Conservation (phyloP, 1,140 invertebrate species). For the Bicyclus anynana region DNA sequence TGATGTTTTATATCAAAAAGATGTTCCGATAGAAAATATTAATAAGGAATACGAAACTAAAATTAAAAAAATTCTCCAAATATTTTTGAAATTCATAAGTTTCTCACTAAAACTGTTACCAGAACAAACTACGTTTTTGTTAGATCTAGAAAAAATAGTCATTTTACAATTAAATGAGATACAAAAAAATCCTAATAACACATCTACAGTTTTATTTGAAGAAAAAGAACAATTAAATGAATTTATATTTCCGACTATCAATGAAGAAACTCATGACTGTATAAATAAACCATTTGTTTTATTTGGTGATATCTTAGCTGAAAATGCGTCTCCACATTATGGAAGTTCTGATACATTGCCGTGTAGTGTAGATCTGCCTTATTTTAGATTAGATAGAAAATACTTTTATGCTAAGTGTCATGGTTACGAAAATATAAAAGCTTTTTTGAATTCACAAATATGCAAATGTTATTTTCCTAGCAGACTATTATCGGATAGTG, state of each 20-base stretch:
- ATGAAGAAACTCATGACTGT: constrained; percentile 28
- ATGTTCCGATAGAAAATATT: constrained; percentile 40
- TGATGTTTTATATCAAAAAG: constrained; percentile 36
- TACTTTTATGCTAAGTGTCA: constrained; percentile 66
- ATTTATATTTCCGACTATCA: constrained; percentile 42
- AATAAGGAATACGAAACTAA: constrained; percentile 61
- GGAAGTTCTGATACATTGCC: constrained; percentile 59
- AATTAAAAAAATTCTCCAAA: constrained; percentile 53
- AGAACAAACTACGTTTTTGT: constrained; percentile 61
- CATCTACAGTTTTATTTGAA: constrained; percentile 43
- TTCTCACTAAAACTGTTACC: constrained; percentile 61
- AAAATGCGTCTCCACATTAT: constrained; percentile 39
- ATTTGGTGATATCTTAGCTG: constrained; percentile 41
- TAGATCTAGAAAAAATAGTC: constrained; percentile 63
- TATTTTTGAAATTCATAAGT: constrained; percentile 66
- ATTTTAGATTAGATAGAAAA: constrained; percentile 47
- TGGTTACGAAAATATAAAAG: constrained; percentile 55
- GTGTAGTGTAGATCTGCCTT: constrained; percentile 52
- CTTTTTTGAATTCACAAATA: constrained; percentile 40
- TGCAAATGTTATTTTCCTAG: constrained; percentile 43
- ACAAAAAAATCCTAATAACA: constrained; percentile 34
- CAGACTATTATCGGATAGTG: background rate
- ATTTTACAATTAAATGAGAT: constrained; percentile 64
- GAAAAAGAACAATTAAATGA: constrained; percentile 35
- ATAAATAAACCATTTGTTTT: constrained; percentile 47